These are phyloP conservation scores for Hylaeus volcanicus DNA, from an alignment of 1,140 invertebrate species.

Conservation along the genomic window DNA sequence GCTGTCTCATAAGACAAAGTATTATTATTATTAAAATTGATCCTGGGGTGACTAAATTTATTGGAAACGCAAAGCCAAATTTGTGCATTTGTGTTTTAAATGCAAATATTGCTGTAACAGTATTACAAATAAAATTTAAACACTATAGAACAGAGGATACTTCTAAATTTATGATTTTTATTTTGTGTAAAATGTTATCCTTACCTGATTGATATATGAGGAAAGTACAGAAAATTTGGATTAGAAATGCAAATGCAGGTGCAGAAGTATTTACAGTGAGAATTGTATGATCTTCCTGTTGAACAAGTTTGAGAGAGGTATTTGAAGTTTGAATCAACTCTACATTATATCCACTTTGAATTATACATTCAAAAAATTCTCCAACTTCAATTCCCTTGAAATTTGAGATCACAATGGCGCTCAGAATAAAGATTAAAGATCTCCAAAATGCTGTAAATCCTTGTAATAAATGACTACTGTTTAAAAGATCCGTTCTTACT, in stretches of 20 bases:
- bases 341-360: conserved; percentile 79
- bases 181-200: conserved; percentile 5
- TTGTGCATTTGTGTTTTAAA: conserved; percentile 92
- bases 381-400: conserved; percentile 80
- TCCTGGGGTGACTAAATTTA: conserved; percentile 86
- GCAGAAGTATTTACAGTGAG: conserved; percentile 63
- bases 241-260: conserved; percentile 82
- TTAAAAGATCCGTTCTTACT: conserved; percentile 82
- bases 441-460: conserved; percentile 86
- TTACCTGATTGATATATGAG: conserved; percentile 86
- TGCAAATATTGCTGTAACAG: conserved; percentile 86
- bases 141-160: not conserved
- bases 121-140: conserved; percentile 26
- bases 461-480: conserved; percentile 86
- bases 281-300: not conserved
- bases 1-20: conserved; percentile 82
- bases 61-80: conserved; percentile 89
- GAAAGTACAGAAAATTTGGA: conserved; percentile 85
- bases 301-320: conserved; percentile 36
- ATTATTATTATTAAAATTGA: conserved; percentile 84
- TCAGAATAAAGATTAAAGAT: conserved; percentile 83
- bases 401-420: conserved; percentile 82
- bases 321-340: conserved; percentile 76
- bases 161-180: not conserved
- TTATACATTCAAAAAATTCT: conserved; percentile 82